phyloP scores from a whole-genome alignment of 2,113 vertebrate genomes.

The Zingel zingel region DNA sequence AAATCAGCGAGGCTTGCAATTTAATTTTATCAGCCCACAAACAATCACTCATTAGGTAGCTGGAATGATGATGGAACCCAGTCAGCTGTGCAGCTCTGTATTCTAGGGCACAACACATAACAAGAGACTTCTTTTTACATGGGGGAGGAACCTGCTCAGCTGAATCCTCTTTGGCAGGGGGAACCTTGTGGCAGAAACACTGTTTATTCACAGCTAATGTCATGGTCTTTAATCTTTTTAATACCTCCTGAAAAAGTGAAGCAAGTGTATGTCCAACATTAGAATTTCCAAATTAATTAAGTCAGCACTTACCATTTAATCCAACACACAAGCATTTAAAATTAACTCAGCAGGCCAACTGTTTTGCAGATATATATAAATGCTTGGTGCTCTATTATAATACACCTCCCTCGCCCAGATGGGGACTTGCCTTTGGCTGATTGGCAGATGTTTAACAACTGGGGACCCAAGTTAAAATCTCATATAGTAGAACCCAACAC shows the following conservation, averaged over 20 bases:
- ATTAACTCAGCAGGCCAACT: conserved; percentile 52
- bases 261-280: conserved; percentile 57
- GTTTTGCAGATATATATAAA: conserved; percentile 51
- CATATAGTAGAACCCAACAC: conserved; percentile 22
- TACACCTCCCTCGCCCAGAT: conserved; percentile 23
- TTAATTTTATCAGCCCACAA: conserved; percentile 97
- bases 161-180: conserved; percentile 79
- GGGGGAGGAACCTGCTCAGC: conserved; percentile 84
- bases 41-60: conserved; percentile 93
- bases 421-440: conserved; percentile 49
- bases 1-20: conserved; percentile 92
- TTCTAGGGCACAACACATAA: conserved; percentile 86
- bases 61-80: conserved; percentile 90
- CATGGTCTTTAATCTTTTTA: conserved; percentile 71
- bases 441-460: conserved; percentile 63
- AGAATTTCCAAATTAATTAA: conserved; percentile 60
- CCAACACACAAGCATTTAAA: conserved; percentile 57
- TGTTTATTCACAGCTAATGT: conserved; percentile 67
- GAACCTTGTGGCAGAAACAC: conserved; percentile 42
- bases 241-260: conserved; percentile 48
- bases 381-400: conserved; percentile 35
- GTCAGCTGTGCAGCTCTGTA: conserved; percentile 87
- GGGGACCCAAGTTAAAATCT: conserved; percentile 44
- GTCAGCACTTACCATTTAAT: conserved; percentile 56
- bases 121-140: conserved; percentile 84